Evolutionary conservation across 1,140 invertebrate genomes (phyloP).

Genomic region (Oedothorax gibbosus): DNA sequence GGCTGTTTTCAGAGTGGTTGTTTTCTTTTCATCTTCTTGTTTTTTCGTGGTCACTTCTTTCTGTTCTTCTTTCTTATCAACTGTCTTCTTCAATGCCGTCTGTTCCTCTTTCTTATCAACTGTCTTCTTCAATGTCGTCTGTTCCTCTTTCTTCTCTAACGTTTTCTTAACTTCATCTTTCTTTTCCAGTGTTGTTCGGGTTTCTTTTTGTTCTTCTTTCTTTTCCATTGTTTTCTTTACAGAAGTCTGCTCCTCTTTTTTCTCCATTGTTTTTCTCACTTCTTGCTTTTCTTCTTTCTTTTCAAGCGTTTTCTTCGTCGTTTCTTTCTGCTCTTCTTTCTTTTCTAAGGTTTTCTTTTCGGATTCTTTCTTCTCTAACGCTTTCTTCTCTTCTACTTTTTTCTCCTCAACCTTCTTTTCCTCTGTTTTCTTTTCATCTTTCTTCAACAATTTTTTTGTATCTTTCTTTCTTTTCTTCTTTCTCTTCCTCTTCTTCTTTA

Average conservation of each 20-base stretch:
- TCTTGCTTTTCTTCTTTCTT: constrained; percentile 28
- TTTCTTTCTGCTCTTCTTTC: constrained; percentile 35
- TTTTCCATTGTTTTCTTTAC: constrained; percentile 30
- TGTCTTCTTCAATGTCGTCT: constrained; percentile 18
- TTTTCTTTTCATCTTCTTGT: constrained; percentile 23
- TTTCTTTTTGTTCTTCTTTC: constrained; percentile 41
- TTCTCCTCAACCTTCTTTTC: constrained; percentile 74
- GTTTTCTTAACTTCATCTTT: constrained; percentile 2
- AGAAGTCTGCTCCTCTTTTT: constrained; percentile 32
- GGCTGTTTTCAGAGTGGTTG: background rate
- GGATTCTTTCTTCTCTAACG: constrained; percentile 68
- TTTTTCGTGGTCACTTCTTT: constrained; percentile 24
- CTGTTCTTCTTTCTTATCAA: constrained; percentile 34
- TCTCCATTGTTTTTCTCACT: constrained; percentile 23
- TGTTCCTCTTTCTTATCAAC: constrained; percentile 39
- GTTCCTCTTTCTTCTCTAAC: constrained; percentile 22
- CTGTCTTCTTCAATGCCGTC: background rate
- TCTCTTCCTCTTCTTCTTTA: constrained; percentile 59
- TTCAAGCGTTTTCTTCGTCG: constrained; percentile 30
- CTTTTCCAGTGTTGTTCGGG: background rate
- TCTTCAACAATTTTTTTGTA: constrained; percentile 46
- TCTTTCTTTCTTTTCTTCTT: constrained; percentile 59
- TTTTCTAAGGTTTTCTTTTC: constrained; percentile 50
- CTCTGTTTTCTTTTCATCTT: constrained; percentile 66
- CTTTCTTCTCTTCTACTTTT: constrained; percentile 66